These are phyloP conservation scores for Epizoanthus fatuus DNA, from an alignment of 92 coral and sea anemone species.

Conservation along the genomic window DNA sequence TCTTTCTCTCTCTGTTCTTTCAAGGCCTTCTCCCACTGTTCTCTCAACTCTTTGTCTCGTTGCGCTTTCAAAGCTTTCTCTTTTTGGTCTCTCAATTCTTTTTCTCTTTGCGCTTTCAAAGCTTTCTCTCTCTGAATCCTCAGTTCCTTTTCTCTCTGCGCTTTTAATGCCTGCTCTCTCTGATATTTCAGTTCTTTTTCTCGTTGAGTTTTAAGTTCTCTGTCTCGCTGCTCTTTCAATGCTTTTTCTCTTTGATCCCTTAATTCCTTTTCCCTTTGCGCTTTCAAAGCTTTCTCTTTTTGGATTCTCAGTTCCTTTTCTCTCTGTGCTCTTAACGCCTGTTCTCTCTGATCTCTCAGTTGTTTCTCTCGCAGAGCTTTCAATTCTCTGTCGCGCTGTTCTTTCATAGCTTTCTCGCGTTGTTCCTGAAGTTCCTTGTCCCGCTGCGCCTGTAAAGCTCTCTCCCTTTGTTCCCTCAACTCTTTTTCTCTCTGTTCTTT, in stretches of 20 bases:
- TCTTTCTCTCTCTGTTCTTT: constrained; percentile 16
- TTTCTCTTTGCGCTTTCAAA: background rate
- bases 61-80: constrained; percentile 31
- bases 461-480: background rate
- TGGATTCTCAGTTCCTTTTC: constrained; percentile 10
- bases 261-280: constrained; percentile 12
- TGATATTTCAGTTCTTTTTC: constrained; percentile 15
- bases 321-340: constrained; percentile 4
- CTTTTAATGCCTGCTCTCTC: constrained; percentile 14
- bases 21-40: background rate
- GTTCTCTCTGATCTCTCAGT: background rate
- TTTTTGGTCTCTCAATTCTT: constrained; percentile 1
- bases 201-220: background rate
- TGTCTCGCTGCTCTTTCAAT: constrained; percentile 6
- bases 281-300: constrained; percentile 4
- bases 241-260: constrained; percentile 15
- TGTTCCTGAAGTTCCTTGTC: no score
- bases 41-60: constrained; percentile 1
- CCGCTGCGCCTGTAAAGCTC: background rate
- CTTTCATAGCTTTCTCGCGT: no score
- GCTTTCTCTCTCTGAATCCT: constrained; percentile 19
- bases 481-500: constrained; percentile 1
- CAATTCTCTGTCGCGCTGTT: no score
- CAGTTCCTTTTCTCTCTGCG: constrained; percentile 1
- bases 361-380: no score